Evolutionary conservation across 2,888 invertebrate genomes (phyloP).

Genomic region (Lasioglossum villosulum): DNA sequence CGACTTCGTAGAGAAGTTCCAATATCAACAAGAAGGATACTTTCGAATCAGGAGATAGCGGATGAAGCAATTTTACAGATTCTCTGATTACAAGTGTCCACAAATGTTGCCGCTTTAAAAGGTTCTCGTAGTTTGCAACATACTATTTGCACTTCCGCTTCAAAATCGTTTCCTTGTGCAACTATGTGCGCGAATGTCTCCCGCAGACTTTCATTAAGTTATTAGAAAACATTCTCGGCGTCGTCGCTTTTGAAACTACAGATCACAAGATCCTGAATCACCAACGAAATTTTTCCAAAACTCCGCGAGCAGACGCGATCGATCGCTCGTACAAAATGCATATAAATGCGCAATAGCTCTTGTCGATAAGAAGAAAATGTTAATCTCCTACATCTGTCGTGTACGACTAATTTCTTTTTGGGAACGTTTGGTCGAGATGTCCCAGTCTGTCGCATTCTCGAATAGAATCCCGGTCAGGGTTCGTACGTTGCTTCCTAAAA

Average conservation of each 20-base stretch:
- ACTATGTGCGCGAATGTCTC: background rate
- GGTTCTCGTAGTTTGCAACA: background rate
- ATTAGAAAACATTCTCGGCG: background rate
- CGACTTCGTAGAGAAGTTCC: background rate
- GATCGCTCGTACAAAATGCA: background rate
- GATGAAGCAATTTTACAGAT: background rate
- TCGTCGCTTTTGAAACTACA: background rate
- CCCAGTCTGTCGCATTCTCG: background rate
- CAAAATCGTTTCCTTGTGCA: conserved; percentile 1
- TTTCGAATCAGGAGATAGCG: conserved; percentile 6
- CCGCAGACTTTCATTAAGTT: background rate
- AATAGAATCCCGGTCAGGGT: background rate
- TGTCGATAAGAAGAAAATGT: background rate
- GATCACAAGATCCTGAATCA: background rate
- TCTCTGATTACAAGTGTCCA: conserved; percentile 1
- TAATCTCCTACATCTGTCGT: background rate
- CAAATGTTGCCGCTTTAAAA: background rate
- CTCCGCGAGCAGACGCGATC: background rate
- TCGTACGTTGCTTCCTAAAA: conserved; percentile 27
- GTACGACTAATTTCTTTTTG: background rate
- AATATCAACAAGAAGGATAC: background rate
- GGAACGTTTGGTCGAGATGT: background rate
- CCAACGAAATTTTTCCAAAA: background rate
- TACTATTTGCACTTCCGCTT: background rate
- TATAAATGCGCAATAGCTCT: background rate